Percentiles rank a stretch among this genome's conserved stretches.
phyloP scores from a whole-genome alignment of 2,888 invertebrate genomes.

The Rhopalosiphum nymphaeae region DNA sequence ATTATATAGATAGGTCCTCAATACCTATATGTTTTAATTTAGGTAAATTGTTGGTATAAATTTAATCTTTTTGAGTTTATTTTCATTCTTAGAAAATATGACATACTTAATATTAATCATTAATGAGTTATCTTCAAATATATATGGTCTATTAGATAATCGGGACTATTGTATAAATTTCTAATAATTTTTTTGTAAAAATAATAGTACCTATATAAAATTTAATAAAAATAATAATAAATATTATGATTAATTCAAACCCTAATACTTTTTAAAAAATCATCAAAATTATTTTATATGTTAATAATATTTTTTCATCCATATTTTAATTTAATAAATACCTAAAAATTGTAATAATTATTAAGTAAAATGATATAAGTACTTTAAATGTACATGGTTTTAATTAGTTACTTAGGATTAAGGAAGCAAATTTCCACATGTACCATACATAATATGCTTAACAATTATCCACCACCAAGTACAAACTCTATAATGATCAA shows the following conservation, averaged over 20 bases:
- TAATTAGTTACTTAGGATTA: background rate
- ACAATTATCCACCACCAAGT: background rate
- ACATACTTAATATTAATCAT: background rate
- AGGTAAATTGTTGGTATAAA: background rate
- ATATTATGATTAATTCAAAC: background rate
- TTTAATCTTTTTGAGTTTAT: background rate
- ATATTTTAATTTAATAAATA: background rate
- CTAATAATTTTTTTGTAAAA: background rate
- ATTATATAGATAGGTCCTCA: background rate
- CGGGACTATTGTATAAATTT: background rate
- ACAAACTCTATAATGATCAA: background rate
- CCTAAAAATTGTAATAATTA: background rate
- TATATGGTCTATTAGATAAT: background rate
- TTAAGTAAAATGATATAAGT: background rate
- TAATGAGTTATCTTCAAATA: background rate
- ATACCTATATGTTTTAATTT: background rate
- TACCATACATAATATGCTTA: background rate
- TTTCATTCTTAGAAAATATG: background rate
- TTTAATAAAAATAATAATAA: background rate
- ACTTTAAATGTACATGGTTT: background rate
- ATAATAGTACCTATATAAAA: background rate
- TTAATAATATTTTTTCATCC: background rate
- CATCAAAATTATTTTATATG: background rate
- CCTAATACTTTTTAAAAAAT: background rate
- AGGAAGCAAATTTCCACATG: background rate